Evolutionary conservation across 2,888 invertebrate species (phyloP).

Genomic region (Aelia acuminata): DNA sequence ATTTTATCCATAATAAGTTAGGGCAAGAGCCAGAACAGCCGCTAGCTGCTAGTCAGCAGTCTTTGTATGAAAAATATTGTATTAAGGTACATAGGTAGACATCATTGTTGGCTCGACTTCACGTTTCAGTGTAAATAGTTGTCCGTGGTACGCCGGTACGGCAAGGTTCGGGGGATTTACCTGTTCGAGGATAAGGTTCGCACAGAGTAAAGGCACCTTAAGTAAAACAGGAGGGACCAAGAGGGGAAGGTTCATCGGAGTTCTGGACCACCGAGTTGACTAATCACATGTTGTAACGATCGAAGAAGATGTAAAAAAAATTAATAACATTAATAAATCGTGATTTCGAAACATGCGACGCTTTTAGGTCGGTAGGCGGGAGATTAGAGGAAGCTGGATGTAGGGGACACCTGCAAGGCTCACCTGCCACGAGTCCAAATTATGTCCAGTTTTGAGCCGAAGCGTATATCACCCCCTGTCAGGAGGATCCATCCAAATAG

Average conservation of each 20-base stretch:
- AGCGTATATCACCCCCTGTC: neutral
- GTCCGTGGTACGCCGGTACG: too few species aligned
- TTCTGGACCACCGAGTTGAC: neutral
- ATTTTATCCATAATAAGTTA: too few species aligned
- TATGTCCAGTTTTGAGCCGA: slow-evolving; percentile 12
- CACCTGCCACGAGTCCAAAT: neutral
- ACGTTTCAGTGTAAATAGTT: too few species aligned
- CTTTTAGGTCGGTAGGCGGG: neutral
- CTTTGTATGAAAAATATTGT: too few species aligned
- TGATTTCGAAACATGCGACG: neutral
- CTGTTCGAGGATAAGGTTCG: too few species aligned
- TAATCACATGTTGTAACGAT: neutral
- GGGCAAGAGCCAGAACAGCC: too few species aligned
- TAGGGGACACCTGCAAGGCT: neutral
- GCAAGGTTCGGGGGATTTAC: too few species aligned
- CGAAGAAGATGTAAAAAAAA: neutral
- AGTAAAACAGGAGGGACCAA: too few species aligned
- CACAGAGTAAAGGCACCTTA: too few species aligned
- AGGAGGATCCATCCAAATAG: neutral
- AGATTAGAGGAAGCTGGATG: neutral
- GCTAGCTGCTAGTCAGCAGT: too few species aligned
- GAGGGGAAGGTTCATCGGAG: neutral
- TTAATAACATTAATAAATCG: neutral
- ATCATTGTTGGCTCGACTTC: too few species aligned
- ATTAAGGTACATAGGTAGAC: too few species aligned